A percentile compares a stretch with the other conserved stretches of the same genome.
These are phyloP conservation scores for Rhaphigaster nebulosa DNA, from an alignment of 2,888 invertebrate species.

Conservation along the genomic window DNA sequence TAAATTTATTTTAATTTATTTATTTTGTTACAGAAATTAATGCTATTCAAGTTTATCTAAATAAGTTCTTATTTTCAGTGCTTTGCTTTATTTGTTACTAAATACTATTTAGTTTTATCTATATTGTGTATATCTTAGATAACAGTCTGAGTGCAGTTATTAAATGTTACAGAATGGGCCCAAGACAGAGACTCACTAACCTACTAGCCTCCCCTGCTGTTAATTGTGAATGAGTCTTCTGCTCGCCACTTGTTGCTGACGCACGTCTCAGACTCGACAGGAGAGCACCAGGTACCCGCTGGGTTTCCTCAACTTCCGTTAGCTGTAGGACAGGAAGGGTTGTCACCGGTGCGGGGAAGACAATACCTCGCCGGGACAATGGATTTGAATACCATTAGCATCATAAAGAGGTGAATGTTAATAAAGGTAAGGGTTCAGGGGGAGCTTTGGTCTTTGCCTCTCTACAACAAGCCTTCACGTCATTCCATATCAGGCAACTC, in stretches of 20 bases:
- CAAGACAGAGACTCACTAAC: neutral
- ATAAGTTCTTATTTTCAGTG: no score
- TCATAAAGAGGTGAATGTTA: slow-evolving; percentile 44
- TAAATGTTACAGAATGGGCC: neutral
- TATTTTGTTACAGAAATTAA: no score
- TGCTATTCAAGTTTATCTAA: no score
- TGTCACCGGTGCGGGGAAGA: slow-evolving; percentile 28
- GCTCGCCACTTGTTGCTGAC: neutral
- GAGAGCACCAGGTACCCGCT: slow-evolving; percentile 1
- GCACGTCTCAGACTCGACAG: neutral
- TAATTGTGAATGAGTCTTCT: neutral
- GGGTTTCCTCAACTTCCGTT: slow-evolving; percentile 1
- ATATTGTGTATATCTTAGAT: no score
- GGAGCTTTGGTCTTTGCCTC: neutral
- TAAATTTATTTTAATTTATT: no score
- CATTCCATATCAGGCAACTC: no score
- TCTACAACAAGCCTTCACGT: neutral
- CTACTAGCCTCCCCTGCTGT: neutral
- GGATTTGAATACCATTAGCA: slow-evolving; percentile 57
- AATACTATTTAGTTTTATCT: no score
- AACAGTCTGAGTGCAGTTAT: no score
- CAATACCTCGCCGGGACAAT: neutral
- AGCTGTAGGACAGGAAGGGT: neutral
- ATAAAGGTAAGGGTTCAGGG: slow-evolving; percentile 46
- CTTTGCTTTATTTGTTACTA: no score